Base-by-base conservation (phyloP, 2,797 vertebrate genomes). In the Mormyrops boulengeri region DNA sequence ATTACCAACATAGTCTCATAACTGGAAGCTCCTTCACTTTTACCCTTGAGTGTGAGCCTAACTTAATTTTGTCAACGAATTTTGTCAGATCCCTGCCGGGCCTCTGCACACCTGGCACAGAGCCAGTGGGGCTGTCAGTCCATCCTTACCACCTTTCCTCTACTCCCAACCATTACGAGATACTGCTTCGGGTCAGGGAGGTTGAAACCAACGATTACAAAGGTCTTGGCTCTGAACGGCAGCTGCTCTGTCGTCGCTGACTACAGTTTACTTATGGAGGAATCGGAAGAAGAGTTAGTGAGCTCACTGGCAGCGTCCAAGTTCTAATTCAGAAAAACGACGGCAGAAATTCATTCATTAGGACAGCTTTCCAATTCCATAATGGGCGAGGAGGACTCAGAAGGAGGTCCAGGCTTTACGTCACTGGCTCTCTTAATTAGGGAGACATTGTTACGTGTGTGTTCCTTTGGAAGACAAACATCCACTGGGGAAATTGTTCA, bases 261-360 rank as follows among this genome's bases (percentile, higher is more conserved):
- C n/a, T 30, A 73, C 66, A 52, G 82, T 52, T 85, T 85, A 88
- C 85, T 60, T 44, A 41, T 12, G 12, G 69, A 73, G 52, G 12
- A 80, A 44, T 55, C 38, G 30, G 50, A 73, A 60, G 52, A 55
- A 30, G 85, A 53, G 50, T 55, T 87, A 82, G 17, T 49, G 47
- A 55, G 34, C 41, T 80, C 34, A 47, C 66, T 44, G 34, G 73
- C 26, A 47, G 66, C 26, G 85, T 90, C 30, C 38, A 44, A 84
- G 52, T 88, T 22, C 30, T 62, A 88, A 88, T 91, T 85, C 66
- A 91, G 88, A 85, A 73, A 66, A 38, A 80, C 26, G 55, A 52
- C 73, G 60, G 53, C 69, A 66, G 22, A 26, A 85, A 60, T 87
- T 87, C 52, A 90, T 89, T 89, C 85, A 91, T 89, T 84, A 73